Conservation (phyloP, 2,888 invertebrate genomes). For the Liodrosophila aerea region DNA sequence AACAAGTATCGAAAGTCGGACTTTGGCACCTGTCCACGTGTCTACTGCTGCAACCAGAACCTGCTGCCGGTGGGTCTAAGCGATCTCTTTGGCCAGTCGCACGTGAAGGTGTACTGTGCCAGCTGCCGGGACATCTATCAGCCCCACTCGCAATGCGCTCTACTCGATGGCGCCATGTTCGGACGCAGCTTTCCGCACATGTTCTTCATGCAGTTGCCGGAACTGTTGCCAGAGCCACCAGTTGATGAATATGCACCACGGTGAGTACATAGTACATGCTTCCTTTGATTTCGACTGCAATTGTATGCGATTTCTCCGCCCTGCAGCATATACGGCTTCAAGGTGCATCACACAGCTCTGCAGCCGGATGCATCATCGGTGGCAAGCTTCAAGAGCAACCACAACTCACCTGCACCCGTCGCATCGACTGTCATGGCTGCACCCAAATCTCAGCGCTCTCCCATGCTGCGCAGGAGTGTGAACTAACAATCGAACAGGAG, state of each 20-base stretch:
- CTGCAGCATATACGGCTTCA: conserved; percentile 52
- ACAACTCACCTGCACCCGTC: background rate
- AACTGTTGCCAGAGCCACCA: conserved; percentile 37
- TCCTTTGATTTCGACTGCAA: too few species aligned
- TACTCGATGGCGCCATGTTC: conserved; percentile 63
- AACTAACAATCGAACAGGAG: too few species aligned
- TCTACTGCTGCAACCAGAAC: conserved; percentile 44
- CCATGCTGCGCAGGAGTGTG: too few species aligned
- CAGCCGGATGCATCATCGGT: background rate
- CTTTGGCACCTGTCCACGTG: conserved; percentile 61
- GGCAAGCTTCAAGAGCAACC: background rate
- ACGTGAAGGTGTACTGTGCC: conserved; percentile 61
- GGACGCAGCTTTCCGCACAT: conserved; percentile 60
- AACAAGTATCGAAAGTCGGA: too few species aligned
- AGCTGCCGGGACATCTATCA: conserved; percentile 51
- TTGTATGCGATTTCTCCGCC: background rate
- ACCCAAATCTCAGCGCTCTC: too few species aligned
- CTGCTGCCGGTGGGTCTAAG: conserved; percentile 50
- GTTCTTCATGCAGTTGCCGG: conserved; percentile 63
- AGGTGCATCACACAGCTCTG: conserved; percentile 48
- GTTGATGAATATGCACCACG: conserved; percentile 48
- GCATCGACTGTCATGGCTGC: too few species aligned
- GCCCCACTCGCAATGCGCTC: conserved; percentile 19
- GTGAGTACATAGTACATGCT: conserved; percentile 29
- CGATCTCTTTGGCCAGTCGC: conserved; percentile 27